Evolutionary conservation across 2,113 vertebrate species (phyloP), one percentile per base, ranked within the genome.

Genomic region (Periophthalmodon schlosseri): DNA sequence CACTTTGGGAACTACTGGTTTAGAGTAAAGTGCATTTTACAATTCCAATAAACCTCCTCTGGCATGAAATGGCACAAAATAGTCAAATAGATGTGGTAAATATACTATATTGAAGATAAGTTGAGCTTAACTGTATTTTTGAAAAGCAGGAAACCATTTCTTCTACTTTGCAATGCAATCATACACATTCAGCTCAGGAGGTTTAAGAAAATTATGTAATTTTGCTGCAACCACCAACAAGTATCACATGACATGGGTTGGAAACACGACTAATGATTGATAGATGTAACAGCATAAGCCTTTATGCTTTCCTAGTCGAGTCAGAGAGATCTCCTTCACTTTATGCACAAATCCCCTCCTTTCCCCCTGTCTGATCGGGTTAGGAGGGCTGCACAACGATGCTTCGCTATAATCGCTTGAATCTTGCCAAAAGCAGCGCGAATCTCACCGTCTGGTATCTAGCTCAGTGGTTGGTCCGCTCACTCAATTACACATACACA

Each of bases 401-500:
- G 76, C 78, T 82, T 79, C 77, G 81, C 81, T 83, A 76, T 88
- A 89, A 91, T 89, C 84, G 84, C 76, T 76, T 71, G 68, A 84
- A 80, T 84, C 77, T 75, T 85, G 83, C 88, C 87, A 88, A 93
- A 79, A 86, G 80, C 76, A 78, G 60, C 77, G 80, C 87, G 85
- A 80, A 89, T 88, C 88, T 76, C 82, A 82, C 78, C 68, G 85
- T 81, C 77, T 85, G 89, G 83, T 91, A 90, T 91, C 86, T 78
- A 78, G 79, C 90, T 88, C 88, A 72, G 89, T 89, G 91, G 92
- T 93, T 91, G 90, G 91, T 93, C 91, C 89, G 60, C 87, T 91
- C 89, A 86, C 83, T 88, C 86, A 89, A 87, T 86, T 78, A 82
- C 76, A 75, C 80, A 84, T 69, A 46, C 72, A 75, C 76, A 73